phyloP scores from a whole-genome alignment of 2,113 vertebrate species.

The Hylia prasina region DNA sequence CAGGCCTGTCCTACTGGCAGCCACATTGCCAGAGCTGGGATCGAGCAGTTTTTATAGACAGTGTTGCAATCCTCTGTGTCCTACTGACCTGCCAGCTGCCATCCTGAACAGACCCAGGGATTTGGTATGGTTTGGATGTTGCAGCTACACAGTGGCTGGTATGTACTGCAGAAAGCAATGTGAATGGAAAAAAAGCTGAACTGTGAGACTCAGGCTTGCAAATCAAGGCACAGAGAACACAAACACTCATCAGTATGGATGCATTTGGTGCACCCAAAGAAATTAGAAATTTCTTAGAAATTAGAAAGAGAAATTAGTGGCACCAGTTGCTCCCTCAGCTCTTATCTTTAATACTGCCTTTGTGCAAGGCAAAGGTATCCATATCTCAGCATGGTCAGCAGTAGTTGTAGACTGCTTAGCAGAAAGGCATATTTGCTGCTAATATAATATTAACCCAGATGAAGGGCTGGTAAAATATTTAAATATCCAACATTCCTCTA shows the following conservation, averaged over 20 bases:
- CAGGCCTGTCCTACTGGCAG: not conserved
- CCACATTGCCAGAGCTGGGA: not conserved
- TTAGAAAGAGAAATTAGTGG: not conserved
- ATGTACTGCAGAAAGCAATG: not conserved
- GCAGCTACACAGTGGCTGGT: not conserved
- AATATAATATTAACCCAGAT: conserved; percentile 13
- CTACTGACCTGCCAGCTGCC: not conserved
- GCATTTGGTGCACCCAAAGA: not conserved
- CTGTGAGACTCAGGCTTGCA: not conserved
- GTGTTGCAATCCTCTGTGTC: not conserved
- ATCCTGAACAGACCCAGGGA: not conserved
- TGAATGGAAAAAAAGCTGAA: not conserved
- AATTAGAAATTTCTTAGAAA: not conserved
- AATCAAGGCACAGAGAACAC: not conserved
- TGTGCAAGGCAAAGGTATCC: not conserved
- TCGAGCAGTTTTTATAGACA: not conserved
- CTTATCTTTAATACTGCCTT: not conserved
- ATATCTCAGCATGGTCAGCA: not conserved
- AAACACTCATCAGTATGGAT: not conserved
- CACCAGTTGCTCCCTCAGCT: not conserved
- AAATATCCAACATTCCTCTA: conserved; percentile 22
- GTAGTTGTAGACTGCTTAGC: not conserved
- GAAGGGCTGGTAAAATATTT: conserved; percentile 35
- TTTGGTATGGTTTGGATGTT: not conserved
- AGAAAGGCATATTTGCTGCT: not conserved